Base-by-base conservation (phyloP, 2,113 vertebrate genomes). In the Tor tambroides region DNA sequence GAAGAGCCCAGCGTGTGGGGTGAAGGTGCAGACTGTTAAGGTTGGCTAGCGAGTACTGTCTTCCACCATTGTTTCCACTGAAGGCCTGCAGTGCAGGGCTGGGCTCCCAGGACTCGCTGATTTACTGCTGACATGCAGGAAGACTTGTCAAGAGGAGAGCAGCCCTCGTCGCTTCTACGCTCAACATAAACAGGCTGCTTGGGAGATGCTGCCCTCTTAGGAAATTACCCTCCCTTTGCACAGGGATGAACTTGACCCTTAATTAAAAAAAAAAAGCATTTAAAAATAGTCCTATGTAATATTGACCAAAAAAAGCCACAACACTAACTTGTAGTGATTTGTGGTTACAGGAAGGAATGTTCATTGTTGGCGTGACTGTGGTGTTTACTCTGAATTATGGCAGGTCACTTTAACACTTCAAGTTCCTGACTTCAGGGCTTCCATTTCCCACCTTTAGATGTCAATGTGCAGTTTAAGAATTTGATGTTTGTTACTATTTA, bases 41-140 rank as follows among this genome's bases (percentile, higher is more conserved):
- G 43, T 75, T 75, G 9, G 84, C 21, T 43, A 26, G 54, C 28
- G 38, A 28, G 11, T 83, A 49, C 65, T 19, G 38, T 83, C 41
- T 84, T 67, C 63, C 46, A 65, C 74, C 51, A 54, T 80, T 80
- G 76, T 84, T 28, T 69, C 38, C 15, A 69, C 17, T 23, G 71
- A 83, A 71, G 67, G 75, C 19, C 15, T 86, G 83, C 28, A 23
- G 19, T 86, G 46, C 56, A 56, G 49, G n/a, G 28, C 30, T 43
- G 67, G 10, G 9, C 80, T 90, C 80, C 46, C 51, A 63, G 30
- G 43, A 76, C 81, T 69, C 9, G 2, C n/a, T 63, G 79, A 77
- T 84, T 88, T 89, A 85, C 80, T 77, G 85, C 83, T 87, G 83
- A 84, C 83, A 79, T 32, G 17, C 67, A 71, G 87, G 86, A 82